Evolutionary conservation across 2,113 vertebrate genomes (phyloP).

Genomic region (Prunella fulvescens): DNA sequence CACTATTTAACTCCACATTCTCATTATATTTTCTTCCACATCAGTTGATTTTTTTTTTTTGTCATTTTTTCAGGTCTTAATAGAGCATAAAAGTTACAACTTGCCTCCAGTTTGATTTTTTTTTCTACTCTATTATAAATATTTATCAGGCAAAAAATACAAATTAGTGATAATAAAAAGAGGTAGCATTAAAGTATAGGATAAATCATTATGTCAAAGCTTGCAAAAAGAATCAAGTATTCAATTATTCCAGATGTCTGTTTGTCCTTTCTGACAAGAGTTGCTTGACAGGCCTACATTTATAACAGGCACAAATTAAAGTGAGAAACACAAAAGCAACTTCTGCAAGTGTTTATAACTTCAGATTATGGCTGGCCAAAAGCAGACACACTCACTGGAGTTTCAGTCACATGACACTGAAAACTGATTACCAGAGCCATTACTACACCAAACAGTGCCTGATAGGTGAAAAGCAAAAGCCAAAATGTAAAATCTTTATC

Average conservation of each 20-base stretch:
- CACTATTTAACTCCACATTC: not conserved
- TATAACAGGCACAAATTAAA: not conserved
- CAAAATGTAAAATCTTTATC: slow-evolving; percentile 35
- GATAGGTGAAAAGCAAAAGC: not conserved
- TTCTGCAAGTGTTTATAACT: not conserved
- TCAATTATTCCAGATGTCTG: not conserved
- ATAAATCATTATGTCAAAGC: not conserved
- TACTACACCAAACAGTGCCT: not conserved
- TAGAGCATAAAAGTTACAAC: not conserved
- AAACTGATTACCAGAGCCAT: not conserved
- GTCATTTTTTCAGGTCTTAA: not conserved
- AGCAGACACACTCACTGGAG: not conserved
- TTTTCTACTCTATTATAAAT: not conserved
- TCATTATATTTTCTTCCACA: not conserved
- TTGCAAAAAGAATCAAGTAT: not conserved
- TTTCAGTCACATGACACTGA: not conserved
- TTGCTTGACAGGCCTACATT: not conserved
- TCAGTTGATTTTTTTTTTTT: not conserved
- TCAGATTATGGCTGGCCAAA: not conserved
- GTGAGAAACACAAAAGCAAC: not conserved
- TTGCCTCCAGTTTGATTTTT: not conserved
- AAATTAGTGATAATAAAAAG: not conserved
- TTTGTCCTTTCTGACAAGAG: not conserved
- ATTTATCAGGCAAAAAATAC: slow-evolving; percentile 15
- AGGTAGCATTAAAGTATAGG: not conserved